phyloP scores from a whole-genome alignment of 2,797 vertebrate species.

The Amblyraja radiata region DNA sequence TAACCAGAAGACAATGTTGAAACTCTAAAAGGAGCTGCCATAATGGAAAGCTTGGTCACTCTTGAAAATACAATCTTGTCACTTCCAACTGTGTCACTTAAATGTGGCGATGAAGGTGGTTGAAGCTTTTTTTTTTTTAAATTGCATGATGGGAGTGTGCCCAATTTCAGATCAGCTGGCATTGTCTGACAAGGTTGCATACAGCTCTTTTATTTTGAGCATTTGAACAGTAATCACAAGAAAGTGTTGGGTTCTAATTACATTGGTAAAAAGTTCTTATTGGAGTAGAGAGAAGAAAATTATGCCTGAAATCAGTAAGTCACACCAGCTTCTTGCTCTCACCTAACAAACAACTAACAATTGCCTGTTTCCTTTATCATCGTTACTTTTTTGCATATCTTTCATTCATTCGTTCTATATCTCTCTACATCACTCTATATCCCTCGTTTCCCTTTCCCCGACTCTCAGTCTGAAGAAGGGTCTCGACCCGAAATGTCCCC shows the following conservation, averaged over 20 bases:
- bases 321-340: too few species aligned
- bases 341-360: too few species aligned
- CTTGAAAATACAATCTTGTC: neutral
- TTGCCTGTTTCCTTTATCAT: too few species aligned
- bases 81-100: neutral
- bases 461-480: too few species aligned
- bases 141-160: neutral
- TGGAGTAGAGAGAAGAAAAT: neutral
- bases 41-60: neutral
- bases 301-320: neutral
- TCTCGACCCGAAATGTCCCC: too few species aligned
- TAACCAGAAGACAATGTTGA: too few species aligned
- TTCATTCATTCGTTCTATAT: too few species aligned
- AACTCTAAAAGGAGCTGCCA: too few species aligned
- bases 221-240: neutral
- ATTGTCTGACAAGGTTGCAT: neutral
- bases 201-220: neutral
- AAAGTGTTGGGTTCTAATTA: neutral
- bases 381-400: too few species aligned
- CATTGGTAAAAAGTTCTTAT: neutral
- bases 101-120: neutral
- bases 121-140: neutral
- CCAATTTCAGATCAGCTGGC: neutral
- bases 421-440: too few species aligned
- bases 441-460: too few species aligned